phyloP scores from a whole-genome alignment of 2,113 vertebrate genomes.

The Apistogramma diplotaenia region DNA sequence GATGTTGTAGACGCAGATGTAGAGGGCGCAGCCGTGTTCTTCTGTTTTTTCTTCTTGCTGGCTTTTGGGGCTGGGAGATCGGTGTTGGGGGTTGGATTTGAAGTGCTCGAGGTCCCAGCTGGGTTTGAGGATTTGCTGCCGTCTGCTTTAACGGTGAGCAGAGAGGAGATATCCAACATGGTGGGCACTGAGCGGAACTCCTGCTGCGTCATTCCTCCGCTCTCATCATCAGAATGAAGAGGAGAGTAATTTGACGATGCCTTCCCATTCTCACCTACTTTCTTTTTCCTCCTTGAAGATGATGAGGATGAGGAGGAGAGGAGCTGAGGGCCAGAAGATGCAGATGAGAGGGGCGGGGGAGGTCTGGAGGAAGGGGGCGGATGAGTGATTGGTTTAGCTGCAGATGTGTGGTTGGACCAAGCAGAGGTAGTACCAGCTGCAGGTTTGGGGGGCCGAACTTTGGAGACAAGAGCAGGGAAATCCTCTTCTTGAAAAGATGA shows the following conservation, averaged over 20 bases:
- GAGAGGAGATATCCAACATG: conserved; percentile 86
- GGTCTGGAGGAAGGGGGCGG: conserved; percentile 51
- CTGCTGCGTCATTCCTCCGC: conserved; percentile 73
- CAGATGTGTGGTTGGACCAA: conserved; percentile 80
- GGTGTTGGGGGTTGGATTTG: conserved; percentile 16
- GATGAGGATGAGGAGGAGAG: conserved; percentile 53
- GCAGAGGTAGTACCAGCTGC: conserved; percentile 81
- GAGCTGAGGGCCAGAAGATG: conserved; percentile 50
- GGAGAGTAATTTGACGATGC: conserved; percentile 56
- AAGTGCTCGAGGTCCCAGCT: conserved; percentile 40
- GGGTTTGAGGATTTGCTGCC: conserved; percentile 48
- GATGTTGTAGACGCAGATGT: not conserved
- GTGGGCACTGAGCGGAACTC: conserved; percentile 82
- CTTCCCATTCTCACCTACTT: conserved; percentile 66
- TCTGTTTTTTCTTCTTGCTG: conserved; percentile 86
- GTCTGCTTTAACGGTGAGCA: conserved; percentile 79
- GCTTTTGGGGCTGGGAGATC: conserved; percentile 77
- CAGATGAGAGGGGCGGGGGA: conserved; percentile 24
- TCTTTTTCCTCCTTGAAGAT: conserved; percentile 78
- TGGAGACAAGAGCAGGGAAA: conserved; percentile 93
- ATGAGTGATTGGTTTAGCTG: conserved; percentile 71
- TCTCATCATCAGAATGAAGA: conserved; percentile 72
- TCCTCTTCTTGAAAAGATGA: conserved; percentile 94
- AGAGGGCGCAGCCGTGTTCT: conserved; percentile 16
- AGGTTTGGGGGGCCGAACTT: conserved; percentile 73